Percentiles rank a stretch among this genome's conserved stretches.
These are phyloP conservation scores for Butastur rufipennis DNA, from an alignment of 2,113 vertebrate species.

Conservation along the genomic window DNA sequence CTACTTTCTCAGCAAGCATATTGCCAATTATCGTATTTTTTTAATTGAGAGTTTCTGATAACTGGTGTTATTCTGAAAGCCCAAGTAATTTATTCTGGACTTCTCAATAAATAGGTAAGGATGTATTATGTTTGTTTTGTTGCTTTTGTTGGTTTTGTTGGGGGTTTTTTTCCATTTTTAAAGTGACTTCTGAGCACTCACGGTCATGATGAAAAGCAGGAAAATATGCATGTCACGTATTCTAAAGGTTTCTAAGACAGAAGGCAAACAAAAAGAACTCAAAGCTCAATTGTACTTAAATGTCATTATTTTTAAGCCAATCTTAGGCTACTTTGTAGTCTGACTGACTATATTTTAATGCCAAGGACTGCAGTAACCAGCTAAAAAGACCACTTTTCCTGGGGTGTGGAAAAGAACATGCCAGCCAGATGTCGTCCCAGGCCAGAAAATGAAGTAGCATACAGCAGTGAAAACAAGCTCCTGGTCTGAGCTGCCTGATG, in stretches of 20 bases:
- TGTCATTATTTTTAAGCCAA: neutral
- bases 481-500: neutral
- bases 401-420: neutral
- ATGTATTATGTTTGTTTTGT: neutral
- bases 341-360: neutral
- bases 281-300: neutral
- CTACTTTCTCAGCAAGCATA: neutral
- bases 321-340: neutral
- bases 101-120: neutral
- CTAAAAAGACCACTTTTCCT: neutral
- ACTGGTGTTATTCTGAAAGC: neutral
- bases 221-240: neutral
- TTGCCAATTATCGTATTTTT: neutral
- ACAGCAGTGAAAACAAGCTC: neutral
- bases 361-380: neutral
- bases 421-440: conserved; percentile 58
- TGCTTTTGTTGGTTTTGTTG: neutral
- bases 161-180: neutral
- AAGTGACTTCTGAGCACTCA: neutral
- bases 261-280: neutral
- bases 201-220: neutral
- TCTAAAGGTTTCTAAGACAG: neutral
- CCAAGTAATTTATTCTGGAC: neutral
- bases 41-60: neutral
- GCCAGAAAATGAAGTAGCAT: neutral